Conservation (phyloP, 2,113 vertebrate species). For the Cheirogaleus medius region DNA sequence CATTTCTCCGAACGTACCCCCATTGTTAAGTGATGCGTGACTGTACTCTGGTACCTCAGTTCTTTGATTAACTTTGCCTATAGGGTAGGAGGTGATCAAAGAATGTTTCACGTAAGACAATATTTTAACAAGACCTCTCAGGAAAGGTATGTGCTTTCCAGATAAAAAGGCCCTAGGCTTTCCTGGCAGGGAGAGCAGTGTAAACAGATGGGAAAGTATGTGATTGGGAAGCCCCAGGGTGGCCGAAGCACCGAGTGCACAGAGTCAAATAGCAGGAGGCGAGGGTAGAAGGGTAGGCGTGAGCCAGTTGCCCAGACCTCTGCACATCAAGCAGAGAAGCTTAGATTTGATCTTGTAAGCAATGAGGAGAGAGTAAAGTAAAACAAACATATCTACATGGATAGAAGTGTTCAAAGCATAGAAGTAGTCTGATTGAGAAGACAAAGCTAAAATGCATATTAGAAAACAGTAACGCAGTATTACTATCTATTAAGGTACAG, state of each 20-base stretch:
- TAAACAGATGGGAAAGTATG: neutral
- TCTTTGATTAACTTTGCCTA: neutral
- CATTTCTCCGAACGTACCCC: neutral
- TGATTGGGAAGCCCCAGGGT: neutral
- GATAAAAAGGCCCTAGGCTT: neutral
- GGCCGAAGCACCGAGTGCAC: neutral
- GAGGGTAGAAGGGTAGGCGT: rapidly evolving
- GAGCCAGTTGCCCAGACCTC: neutral
- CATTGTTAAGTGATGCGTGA: neutral
- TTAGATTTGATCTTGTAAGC: neutral
- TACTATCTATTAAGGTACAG: neutral
- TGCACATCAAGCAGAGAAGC: neutral
- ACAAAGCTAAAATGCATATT: neutral
- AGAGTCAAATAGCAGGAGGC: neutral
- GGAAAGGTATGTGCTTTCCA: neutral
- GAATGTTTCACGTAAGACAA: neutral
- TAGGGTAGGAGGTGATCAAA: neutral
- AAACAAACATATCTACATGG: neutral
- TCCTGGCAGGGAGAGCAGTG: neutral
- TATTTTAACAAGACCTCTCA: neutral
- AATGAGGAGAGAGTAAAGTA: neutral
- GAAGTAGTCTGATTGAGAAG: neutral
- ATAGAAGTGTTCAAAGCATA: neutral
- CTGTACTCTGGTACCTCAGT: neutral
- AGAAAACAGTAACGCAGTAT: rapidly evolving